Conservation (phyloP, 1,140 invertebrate genomes). For the Pseudachorutes palmiensis region DNA sequence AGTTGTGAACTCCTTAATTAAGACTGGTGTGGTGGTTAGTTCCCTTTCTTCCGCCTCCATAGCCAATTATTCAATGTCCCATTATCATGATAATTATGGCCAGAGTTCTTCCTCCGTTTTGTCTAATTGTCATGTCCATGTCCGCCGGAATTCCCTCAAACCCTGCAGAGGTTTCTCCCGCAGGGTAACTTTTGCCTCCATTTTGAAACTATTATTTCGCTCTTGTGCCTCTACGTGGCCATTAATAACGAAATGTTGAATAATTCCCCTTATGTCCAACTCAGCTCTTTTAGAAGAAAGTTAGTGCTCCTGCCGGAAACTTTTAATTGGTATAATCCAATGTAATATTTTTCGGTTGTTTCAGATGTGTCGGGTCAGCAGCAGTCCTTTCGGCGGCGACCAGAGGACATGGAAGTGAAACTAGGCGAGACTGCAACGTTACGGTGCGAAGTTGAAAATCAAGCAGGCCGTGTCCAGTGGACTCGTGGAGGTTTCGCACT, state of each 20-base stretch:
- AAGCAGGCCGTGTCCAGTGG: slow-evolving; percentile 81
- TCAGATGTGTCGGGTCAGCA: slow-evolving; percentile 20
- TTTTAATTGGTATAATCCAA: background rate
- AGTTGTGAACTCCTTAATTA: background rate
- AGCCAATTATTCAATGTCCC: slow-evolving; percentile 11
- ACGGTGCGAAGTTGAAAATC: slow-evolving; percentile 68
- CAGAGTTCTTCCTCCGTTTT: background rate
- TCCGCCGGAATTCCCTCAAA: background rate
- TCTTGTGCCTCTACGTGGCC: background rate
- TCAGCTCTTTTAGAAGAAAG: background rate
- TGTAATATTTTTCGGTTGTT: slow-evolving; percentile 3
- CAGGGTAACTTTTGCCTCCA: background rate
- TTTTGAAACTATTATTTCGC: background rate
- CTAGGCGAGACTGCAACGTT: slow-evolving; percentile 19
- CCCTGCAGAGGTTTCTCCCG: background rate
- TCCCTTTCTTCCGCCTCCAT: background rate
- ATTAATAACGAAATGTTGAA: background rate
- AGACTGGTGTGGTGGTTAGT: background rate
- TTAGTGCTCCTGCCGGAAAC: background rate
- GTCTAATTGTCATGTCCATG: too few relatives aligned
- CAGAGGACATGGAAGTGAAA: slow-evolving; percentile 24
- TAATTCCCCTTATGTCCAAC: background rate
- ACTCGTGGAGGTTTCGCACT: slow-evolving; percentile 86
- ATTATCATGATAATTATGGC: slow-evolving; percentile 9
- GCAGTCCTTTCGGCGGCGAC: slow-evolving; percentile 25